Evolutionary conservation across 2,113 vertebrate species (phyloP), one percentile per base, ranked within the genome.

Genomic region (Penelope pileata): DNA sequence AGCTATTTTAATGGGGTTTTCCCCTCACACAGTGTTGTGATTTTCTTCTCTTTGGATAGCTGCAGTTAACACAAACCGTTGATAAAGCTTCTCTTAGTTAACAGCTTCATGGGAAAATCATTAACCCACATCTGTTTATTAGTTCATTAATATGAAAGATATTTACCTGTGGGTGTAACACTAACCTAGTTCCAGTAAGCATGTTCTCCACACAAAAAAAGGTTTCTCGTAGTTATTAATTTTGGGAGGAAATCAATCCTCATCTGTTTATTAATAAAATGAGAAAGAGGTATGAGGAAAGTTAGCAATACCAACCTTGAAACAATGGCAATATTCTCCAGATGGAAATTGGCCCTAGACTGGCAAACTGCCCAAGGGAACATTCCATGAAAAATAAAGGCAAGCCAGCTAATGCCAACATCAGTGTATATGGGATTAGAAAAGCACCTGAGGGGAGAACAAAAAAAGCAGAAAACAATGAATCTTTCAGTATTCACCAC

Each of bases 361-460:
- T 99, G 97, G 98, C 98, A 97, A 99, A 99, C 85, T 99, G 99
- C 43, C 99, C 99, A 3, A 99, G 78, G 40, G 99, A 99, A 73
- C 99, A 99, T 91, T 99, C 99, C 96, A 99, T 72, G 94, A 99
- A 99, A 97, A 99, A 99, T 50, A 99, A 93, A 9, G 99, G 99
- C 30, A 99, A 97, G 10, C 99, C 99, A 83, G 98, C 97, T 54
- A 99, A 91, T 1, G 98, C 97, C 96, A 99, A n/a, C 99, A 99
- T 99, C 86, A 98, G 30, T 14, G 98, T 85, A 66, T 99, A 99
- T 1, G 99, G 99, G 77, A 99, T 99, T 43, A 99, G 98, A 93
- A 99, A 99, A 60, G 99, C 99, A 91, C 99, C 99, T 99, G 89
- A 91, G n/a, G 29, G 16, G 23, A 83, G 38, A 47, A 6, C 0